Conservation (phyloP, 2,113 vertebrate genomes). For the Pteropus alecto region DNA sequence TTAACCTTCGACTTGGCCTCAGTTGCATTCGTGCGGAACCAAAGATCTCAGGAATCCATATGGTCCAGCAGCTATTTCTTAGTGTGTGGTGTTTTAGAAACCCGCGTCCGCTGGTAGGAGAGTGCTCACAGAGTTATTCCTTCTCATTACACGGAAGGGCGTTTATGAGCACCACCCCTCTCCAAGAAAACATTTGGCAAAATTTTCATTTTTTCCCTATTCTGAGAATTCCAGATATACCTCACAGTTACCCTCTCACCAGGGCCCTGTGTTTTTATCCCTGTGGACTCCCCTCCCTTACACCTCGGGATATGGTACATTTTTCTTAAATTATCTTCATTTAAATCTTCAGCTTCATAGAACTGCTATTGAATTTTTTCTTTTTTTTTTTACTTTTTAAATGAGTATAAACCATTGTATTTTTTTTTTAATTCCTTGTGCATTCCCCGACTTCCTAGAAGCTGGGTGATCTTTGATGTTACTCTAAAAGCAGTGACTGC, state of each 20-base stretch:
- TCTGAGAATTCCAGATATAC: neutral
- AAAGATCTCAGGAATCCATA: neutral
- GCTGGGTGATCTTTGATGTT: neutral
- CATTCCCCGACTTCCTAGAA: no score
- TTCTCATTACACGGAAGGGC: neutral
- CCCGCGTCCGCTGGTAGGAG: neutral
- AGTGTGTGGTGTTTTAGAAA: neutral
- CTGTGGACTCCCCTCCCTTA: neutral
- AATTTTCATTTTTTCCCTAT: neutral
- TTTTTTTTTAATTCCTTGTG: neutral
- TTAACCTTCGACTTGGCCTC: neutral
- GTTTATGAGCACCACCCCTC: neutral
- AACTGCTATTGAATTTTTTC: neutral
- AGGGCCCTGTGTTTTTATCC: neutral
- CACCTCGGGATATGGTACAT: neutral
- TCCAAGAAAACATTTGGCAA: neutral
- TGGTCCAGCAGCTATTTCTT: neutral
- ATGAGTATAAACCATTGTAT: neutral
- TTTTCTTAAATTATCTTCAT: neutral
- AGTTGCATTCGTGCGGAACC: neutral
- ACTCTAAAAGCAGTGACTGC: neutral
- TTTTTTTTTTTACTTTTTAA: no score
- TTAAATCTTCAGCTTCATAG: neutral
- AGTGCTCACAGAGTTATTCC: neutral
- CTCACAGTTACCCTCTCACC: neutral